Evolutionary conservation across 2,113 vertebrate genomes (phyloP).

Genomic region (Carettochelys insculpta): DNA sequence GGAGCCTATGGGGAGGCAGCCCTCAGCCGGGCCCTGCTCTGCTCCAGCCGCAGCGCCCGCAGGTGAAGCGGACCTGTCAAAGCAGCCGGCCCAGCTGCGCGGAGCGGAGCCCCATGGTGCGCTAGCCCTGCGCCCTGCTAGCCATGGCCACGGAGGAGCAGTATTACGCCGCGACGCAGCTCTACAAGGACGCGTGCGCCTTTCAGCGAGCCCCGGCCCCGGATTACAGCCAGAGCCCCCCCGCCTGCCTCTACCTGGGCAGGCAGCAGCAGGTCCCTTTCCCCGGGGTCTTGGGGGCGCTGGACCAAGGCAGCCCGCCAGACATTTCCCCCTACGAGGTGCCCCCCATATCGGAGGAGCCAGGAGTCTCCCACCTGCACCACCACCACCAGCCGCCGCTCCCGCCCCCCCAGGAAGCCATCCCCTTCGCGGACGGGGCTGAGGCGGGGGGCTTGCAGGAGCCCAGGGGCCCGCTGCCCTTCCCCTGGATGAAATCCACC

Average conservation of each 20-base stretch:
- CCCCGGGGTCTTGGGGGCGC: slow-evolving; percentile 77
- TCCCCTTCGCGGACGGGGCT: slow-evolving; percentile 80
- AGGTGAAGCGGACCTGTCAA: slow-evolving; percentile 76
- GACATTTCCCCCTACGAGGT: slow-evolving; percentile 89
- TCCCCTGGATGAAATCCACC: slow-evolving; percentile 98
- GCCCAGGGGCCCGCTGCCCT: slow-evolving; percentile 87
- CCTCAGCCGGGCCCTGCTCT: slow-evolving; percentile 21
- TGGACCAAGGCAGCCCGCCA: slow-evolving; percentile 85
- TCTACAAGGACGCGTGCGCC: slow-evolving; percentile 93
- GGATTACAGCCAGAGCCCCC: slow-evolving; percentile 87
- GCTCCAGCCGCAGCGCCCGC: not conserved
- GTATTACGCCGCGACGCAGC: slow-evolving; percentile 86
- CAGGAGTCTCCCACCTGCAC: slow-evolving; percentile 81
- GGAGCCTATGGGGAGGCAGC: slow-evolving; percentile 71
- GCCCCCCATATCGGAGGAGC: slow-evolving; percentile 86
- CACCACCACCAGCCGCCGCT: slow-evolving; percentile 80
- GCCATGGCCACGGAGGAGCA: slow-evolving; percentile 94
- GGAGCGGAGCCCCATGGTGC: slow-evolving; percentile 20
- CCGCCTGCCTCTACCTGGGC: slow-evolving; percentile 94
- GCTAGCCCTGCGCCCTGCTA: slow-evolving; percentile 43
- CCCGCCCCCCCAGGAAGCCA: slow-evolving; percentile 73
- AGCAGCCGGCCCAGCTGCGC: slow-evolving; percentile 37
- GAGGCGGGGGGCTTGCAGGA: slow-evolving; percentile 80
- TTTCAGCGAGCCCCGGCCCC: slow-evolving; percentile 88
- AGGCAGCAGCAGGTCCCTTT: slow-evolving; percentile 79